Base-by-base conservation (phyloP, 2,113 vertebrate genomes). In the Xenopus borealis region DNA sequence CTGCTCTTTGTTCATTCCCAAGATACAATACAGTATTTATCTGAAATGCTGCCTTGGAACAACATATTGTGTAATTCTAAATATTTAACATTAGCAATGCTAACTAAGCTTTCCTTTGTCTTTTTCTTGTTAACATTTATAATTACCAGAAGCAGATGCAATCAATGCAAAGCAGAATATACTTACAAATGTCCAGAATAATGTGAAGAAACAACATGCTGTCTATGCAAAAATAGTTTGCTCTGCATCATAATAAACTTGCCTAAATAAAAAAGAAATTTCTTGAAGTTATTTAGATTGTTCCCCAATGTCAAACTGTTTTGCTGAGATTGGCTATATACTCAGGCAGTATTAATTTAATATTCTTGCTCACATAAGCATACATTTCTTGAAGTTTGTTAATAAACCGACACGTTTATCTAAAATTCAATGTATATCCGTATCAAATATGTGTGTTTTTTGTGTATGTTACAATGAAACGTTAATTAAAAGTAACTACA, bases 21-120 rank as follows among this genome's bases (percentile, higher is more conserved):
- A 58, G 19, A 13, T 3, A 46, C 14, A 47, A 59, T 61, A 23
- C 72, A 80, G 62, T 45, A 68, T 47, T 13, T 67, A 72, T 72
- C 40, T 55, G 9, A 50, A 78, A 10, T 58, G 1, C 53, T 4
- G 58, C n/a, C 12, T 12, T 58, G 30, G 61, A 79, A 75, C 65
- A 17, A 5, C 23, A 78, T 0, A 64, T 80, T 72, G 0, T 68
- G 20, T 69, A 81, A 75, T 59, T 55, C 7, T 0, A 75, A 80
- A 27, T 70, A 78, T 66, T 75, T 75, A 12, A 16, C 57, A 75
- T 62, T 46, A 62, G 46, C 45, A 59, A 0, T 12, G 50, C 0
- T 30, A 74, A 50, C n/a, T 58, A 1, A 44, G 12, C 53, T 79
- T 69, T 55, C 50, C 0, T 83, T 81, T 82, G 66, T 14, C 70